A percentile compares a stretch with the other conserved stretches of the same genome.
Conservation (phyloP, 2,797 vertebrate genomes). For the Coracias cyanogaster region DNA sequence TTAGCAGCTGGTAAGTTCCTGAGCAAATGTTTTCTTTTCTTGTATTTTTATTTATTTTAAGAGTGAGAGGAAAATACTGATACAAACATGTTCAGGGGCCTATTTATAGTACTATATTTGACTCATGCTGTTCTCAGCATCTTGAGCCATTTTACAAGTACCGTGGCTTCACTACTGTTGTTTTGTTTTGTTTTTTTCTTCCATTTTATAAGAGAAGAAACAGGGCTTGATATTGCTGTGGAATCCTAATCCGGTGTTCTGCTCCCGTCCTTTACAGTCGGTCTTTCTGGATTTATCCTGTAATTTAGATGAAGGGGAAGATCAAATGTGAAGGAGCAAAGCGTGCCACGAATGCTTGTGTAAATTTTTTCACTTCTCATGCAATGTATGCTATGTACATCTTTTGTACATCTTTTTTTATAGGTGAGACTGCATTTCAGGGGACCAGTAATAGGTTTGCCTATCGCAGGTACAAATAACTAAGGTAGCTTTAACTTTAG, state of each 20-base stretch:
- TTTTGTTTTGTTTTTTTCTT: background rate
- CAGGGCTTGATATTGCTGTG: background rate
- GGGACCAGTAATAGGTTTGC: background rate
- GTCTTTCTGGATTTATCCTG: background rate
- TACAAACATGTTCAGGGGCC: background rate
- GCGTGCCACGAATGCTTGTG: background rate
- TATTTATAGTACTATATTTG: constrained; percentile 21
- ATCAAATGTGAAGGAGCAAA: background rate
- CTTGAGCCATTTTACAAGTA: constrained; percentile 15
- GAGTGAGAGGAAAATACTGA: background rate
- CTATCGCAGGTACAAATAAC: background rate
- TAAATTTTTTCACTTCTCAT: background rate
- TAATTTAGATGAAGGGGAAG: background rate
- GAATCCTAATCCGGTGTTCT: background rate
- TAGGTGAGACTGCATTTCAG: background rate
- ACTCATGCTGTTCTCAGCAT: constrained; percentile 3
- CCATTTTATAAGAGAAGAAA: constrained; percentile 4
- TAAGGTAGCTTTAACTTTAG: background rate
- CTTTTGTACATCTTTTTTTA: background rate
- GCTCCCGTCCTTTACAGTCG: background rate
- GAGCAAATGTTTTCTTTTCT: background rate
- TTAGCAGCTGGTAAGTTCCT: constrained; percentile 15
- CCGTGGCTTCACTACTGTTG: background rate
- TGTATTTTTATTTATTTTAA: constrained; percentile 12
- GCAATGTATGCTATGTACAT: background rate